A percentile compares a stretch with the other conserved stretches of the same genome.
These are phyloP conservation scores for Sitophilus oryzae DNA, from an alignment of 1,140 invertebrate genomes.

Conservation along the genomic window DNA sequence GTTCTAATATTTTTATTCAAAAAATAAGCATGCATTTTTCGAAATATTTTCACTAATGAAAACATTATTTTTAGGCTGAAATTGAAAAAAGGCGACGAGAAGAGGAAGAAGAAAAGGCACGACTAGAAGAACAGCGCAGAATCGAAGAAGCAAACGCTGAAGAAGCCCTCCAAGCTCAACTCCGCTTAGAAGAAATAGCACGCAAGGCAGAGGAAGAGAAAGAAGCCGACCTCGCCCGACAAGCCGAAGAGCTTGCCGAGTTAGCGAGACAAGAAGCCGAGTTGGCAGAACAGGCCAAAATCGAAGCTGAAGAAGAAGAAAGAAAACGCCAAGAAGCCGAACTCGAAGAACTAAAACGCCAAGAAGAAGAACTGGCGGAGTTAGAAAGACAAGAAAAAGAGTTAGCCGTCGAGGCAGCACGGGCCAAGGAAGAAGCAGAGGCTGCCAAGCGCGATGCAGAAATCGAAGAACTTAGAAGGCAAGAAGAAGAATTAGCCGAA, in stretches of 20 bases:
- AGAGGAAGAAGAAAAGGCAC: constrained; percentile 46
- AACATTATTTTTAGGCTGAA: constrained; percentile 44
- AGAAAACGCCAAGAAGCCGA: constrained; percentile 41
- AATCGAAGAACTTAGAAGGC: constrained; percentile 47
- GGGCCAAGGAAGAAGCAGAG: constrained; percentile 36
- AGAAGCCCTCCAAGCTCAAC: constrained; percentile 44
- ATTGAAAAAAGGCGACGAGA: constrained; percentile 36
- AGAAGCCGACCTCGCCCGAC: constrained; percentile 45
- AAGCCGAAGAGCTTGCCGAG: constrained; percentile 51
- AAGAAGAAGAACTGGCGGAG: constrained; percentile 51
- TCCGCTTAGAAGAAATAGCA: constrained; percentile 48
- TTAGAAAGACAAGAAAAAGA: constrained; percentile 50
- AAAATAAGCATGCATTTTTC: neutral
- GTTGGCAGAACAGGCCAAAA: constrained; percentile 50
- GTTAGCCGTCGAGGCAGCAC: constrained; percentile 48
- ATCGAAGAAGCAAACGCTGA: constrained; percentile 48
- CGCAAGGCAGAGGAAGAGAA: constrained; percentile 51
- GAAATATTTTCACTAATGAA: neutral
- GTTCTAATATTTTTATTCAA: too few relatives aligned
- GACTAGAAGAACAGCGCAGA: constrained; percentile 48
- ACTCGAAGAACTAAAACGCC: constrained; percentile 41
- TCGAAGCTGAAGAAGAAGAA: constrained; percentile 51
- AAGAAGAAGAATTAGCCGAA: constrained; percentile 50
- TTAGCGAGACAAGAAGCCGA: constrained; percentile 50
- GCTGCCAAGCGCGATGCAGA: constrained; percentile 53